A percentile compares a stretch with the other conserved stretches of the same genome.
phyloP scores from a whole-genome alignment of 2,113 vertebrate species.

The Gopherus flavomarginatus region DNA sequence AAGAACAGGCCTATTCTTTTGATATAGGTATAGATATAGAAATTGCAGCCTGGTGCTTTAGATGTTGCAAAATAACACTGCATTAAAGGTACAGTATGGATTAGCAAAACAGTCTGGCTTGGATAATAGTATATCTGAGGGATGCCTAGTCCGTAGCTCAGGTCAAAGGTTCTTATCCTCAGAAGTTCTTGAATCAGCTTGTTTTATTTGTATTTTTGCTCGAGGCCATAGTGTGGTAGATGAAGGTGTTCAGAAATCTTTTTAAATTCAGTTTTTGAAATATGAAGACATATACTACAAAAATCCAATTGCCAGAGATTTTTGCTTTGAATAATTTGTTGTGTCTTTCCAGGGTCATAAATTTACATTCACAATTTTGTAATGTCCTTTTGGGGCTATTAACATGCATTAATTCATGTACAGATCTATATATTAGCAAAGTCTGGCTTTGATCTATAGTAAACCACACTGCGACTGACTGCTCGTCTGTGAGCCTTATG shows the following conservation, averaged over 20 bases:
- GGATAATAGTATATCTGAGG: conserved; percentile 76
- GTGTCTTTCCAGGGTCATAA: conserved; percentile 56
- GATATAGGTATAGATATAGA: conserved; percentile 14
- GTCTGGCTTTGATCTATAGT: conserved; percentile 72
- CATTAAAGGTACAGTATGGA: conserved; percentile 62
- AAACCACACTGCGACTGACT: conserved; percentile 52
- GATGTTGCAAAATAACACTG: conserved; percentile 61
- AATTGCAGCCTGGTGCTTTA: conserved; percentile 25
- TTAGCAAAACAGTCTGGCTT: conserved; percentile 46
- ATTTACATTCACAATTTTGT: conserved; percentile 32
- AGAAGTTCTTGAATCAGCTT: conserved; percentile 76
- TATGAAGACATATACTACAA: conserved; percentile 37
- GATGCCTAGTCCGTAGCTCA: conserved; percentile 43
- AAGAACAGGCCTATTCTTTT: conserved; percentile 51
- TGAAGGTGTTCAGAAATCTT: conserved; percentile 65
- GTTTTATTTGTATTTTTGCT: conserved; percentile 79
- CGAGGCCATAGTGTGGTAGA: conserved; percentile 68
- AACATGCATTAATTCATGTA: conserved; percentile 43
- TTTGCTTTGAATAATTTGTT: conserved; percentile 59
- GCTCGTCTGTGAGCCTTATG: conserved; percentile 60
- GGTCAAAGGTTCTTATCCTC: conserved; percentile 74
- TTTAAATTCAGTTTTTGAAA: conserved; percentile 53
- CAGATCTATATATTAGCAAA: conserved; percentile 68
- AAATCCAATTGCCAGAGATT: conserved; percentile 2
- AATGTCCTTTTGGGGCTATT: conserved; percentile 47